A percentile compares a stretch with the other conserved stretches of the same genome.
Evolutionary conservation across 1,140 invertebrate species (phyloP).

Genomic region (Marisa cornuarietis): DNA sequence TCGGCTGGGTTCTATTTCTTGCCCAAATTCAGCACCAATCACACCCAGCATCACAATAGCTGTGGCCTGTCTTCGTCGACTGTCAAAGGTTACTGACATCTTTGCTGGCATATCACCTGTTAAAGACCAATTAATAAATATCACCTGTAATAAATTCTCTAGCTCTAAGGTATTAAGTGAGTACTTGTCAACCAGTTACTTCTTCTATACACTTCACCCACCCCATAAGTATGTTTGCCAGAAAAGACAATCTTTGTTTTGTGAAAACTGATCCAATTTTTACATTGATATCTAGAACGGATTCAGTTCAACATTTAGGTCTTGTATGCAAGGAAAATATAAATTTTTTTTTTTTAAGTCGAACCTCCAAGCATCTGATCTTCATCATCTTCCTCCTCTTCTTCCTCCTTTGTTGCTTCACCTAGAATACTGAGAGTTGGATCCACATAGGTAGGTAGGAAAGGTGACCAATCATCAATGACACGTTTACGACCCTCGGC

Average conservation of each 20-base stretch:
- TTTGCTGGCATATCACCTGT: slow-evolving; percentile 53
- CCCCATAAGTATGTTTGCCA: no score
- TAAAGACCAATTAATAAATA: slow-evolving; percentile 20
- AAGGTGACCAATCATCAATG: slow-evolving; percentile 95
- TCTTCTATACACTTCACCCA: no score
- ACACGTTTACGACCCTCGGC: slow-evolving; percentile 89
- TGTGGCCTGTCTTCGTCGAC: slow-evolving; percentile 94
- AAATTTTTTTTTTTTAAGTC: not conserved
- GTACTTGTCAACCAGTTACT: no score
- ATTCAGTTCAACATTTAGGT: not conserved
- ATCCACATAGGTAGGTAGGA: slow-evolving; percentile 87
- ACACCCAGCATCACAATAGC: slow-evolving; percentile 96
- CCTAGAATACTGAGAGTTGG: slow-evolving; percentile 66
- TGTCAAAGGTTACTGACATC: slow-evolving; percentile 68
- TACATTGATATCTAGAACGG: no score
- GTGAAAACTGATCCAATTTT: not conserved
- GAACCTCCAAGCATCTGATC: slow-evolving; percentile 54
- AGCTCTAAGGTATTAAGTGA: no score
- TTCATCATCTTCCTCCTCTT: slow-evolving; percentile 82
- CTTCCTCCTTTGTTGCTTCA: slow-evolving; percentile 36
- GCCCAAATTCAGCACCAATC: slow-evolving; percentile 97
- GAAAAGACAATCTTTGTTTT: no score
- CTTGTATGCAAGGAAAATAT: not conserved
- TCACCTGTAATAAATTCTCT: not conserved
- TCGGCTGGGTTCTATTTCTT: slow-evolving; percentile 71